A percentile compares a stretch with the other conserved stretches of the same genome.
Evolutionary conservation across 2,888 invertebrate species (phyloP).

Genomic region (Oxycera nigricornis): DNA sequence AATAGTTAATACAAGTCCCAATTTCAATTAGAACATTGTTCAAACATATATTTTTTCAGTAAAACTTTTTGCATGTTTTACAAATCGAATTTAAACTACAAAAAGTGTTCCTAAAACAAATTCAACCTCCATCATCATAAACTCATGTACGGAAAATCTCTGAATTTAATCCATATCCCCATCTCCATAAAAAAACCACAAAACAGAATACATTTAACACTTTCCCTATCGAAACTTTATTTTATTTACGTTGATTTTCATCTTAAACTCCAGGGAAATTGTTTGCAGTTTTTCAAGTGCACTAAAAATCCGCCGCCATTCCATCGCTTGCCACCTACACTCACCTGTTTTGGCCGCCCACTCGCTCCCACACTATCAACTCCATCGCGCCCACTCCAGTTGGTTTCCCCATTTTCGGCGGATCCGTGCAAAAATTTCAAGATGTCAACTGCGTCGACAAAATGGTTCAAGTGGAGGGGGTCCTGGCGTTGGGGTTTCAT

Average conservation of each 20-base stretch:
- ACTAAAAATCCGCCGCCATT: no score
- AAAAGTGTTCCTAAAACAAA: no score
- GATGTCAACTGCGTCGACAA: slow-evolving; percentile 34
- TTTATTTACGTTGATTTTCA: not conserved
- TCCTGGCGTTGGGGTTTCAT: not conserved
- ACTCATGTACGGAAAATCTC: not conserved
- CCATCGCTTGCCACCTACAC: not conserved
- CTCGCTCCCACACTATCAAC: not conserved
- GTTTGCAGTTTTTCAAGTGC: not conserved
- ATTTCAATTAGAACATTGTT: no score
- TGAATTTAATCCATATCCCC: not conserved
- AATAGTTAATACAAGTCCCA: no score
- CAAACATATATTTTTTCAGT: no score
- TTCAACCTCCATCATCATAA: not conserved
- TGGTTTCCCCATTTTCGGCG: not conserved
- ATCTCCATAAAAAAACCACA: not conserved
- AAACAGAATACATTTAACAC: not conserved
- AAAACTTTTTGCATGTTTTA: no score
- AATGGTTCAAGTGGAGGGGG: slow-evolving; percentile 30
- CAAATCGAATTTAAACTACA: no score
- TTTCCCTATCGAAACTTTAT: not conserved
- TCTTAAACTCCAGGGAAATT: not conserved
- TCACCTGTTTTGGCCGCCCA: not conserved
- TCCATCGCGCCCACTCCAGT: not conserved
- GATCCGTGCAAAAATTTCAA: slow-evolving; percentile 12